These are phyloP conservation scores for Anthonomus grandis DNA, from an alignment of 1,140 invertebrate species.

Conservation along the genomic window DNA sequence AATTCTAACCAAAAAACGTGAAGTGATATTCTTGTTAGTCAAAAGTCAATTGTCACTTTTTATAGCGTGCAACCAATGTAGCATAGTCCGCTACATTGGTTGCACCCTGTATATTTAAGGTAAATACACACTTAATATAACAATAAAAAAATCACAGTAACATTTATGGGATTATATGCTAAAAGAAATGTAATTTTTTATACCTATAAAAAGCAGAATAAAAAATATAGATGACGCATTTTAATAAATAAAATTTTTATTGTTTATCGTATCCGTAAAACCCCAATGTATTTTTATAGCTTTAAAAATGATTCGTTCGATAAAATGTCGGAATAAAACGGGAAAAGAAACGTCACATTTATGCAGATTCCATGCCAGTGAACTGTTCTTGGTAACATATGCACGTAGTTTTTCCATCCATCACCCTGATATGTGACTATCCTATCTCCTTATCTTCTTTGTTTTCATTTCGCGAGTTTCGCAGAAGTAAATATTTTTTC, in stretches of 20 bases:
- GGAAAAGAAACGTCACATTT: slow-evolving; percentile 24
- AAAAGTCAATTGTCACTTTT: no score
- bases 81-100: no score
- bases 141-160: no score
- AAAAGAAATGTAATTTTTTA: no score
- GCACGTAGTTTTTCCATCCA: slow-evolving; percentile 26
- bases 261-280: slow-evolving; percentile 22
- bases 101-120: neutral
- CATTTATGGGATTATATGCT: no score
- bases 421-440: slow-evolving; percentile 17
- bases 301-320: slow-evolving; percentile 27
- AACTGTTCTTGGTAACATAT: slow-evolving; percentile 22
- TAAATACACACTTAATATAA: neutral
- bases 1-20: no score
- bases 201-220: slow-evolving; percentile 5
- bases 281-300: slow-evolving; percentile 23
- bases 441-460: slow-evolving; percentile 19
- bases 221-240: slow-evolving; percentile 13
- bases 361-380: slow-evolving; percentile 15
- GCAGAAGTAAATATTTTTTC: slow-evolving; percentile 20
- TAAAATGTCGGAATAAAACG: slow-evolving; percentile 14
- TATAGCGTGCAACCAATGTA: no score
- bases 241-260: slow-evolving; percentile 28
- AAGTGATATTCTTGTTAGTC: no score
- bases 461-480: slow-evolving; percentile 6